Percentiles rank a stretch among this genome's conserved stretches.
These are phyloP conservation scores for Limnephilus auricula DNA, from an alignment of 2,888 invertebrate species.

Conservation along the genomic window DNA sequence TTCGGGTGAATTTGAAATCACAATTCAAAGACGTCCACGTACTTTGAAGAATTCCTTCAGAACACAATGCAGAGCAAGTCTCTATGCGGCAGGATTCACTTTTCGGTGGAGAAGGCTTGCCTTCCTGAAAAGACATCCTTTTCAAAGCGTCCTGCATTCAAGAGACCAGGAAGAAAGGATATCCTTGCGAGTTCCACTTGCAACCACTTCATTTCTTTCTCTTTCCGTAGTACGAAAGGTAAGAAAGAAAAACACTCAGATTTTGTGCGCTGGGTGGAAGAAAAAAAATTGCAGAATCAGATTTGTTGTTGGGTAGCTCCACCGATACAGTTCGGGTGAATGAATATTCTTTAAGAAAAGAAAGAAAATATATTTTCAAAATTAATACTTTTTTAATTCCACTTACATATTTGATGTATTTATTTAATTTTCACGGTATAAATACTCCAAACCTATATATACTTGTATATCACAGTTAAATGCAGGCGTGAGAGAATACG, in stretches of 20 bases:
- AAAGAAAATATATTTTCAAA: too few relatives aligned
- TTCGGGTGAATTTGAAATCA: background rate
- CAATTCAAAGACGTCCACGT: background rate
- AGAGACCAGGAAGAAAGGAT: conserved; percentile 27
- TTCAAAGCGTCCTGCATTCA: conserved; percentile 37
- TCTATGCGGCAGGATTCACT: conserved; percentile 25
- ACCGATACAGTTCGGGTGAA: background rate
- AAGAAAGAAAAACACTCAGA: background rate
- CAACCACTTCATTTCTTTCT: conserved; percentile 12
- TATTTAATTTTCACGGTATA: too few relatives aligned
- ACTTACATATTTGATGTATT: too few relatives aligned
- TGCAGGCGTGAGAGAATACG: too few relatives aligned
- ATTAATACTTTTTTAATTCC: too few relatives aligned
- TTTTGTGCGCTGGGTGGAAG: background rate
- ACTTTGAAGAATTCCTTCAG: background rate
- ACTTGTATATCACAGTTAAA: too few relatives aligned
- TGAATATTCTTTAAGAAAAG: background rate
- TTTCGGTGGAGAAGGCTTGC: conserved; percentile 22
- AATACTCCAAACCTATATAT: too few relatives aligned
- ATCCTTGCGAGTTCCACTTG: conserved; percentile 23
- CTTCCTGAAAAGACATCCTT: conserved; percentile 15
- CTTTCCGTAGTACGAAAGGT: conserved; percentile 9
- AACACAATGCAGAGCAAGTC: conserved; percentile 18
- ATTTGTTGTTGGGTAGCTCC: background rate
- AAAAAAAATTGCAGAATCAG: background rate